phyloP scores from a whole-genome alignment of 1,140 invertebrate species.

The Pachypsylla venusta region DNA sequence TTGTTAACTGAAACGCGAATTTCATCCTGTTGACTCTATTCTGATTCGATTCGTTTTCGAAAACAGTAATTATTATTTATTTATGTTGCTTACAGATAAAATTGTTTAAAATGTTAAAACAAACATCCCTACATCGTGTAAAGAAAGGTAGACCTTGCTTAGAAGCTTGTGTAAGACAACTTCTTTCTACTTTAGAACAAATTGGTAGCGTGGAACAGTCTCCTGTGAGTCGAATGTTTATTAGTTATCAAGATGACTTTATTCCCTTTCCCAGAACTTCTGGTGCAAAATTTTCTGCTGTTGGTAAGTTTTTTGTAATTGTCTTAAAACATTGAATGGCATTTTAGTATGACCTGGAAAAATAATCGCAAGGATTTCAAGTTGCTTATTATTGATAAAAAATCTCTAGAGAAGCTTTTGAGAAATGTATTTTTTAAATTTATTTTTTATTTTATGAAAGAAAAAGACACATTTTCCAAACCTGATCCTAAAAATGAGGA shows the following conservation, averaged over 20 bases:
- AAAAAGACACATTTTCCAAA: no score
- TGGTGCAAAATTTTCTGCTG: constrained; percentile 80
- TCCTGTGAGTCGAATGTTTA: constrained; percentile 29
- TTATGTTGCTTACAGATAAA: constrained; percentile 11
- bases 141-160: constrained; percentile 62
- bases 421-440: no score
- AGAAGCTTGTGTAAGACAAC: constrained; percentile 59
- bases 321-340: no score
- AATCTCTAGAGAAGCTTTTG: no score
- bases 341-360: no score
- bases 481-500: no score
- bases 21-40: no score
- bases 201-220: constrained; percentile 13
- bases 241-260: constrained; percentile 51
- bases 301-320: constrained; percentile 45
- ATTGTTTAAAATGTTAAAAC: constrained; percentile 41
- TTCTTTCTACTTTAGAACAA: constrained; percentile 49
- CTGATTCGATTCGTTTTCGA: no score
- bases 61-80: constrained; percentile 11
- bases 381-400: no score
- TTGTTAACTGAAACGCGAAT: no score
- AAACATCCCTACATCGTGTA: constrained; percentile 55
- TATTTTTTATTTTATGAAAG: no score
- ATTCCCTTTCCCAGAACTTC: constrained; percentile 89
- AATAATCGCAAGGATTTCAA: no score